Evolutionary conservation across 2,113 vertebrate genomes (phyloP), one percentile per base, ranked within the genome.

Genomic region (Pomatorhinus ruficollis): DNA sequence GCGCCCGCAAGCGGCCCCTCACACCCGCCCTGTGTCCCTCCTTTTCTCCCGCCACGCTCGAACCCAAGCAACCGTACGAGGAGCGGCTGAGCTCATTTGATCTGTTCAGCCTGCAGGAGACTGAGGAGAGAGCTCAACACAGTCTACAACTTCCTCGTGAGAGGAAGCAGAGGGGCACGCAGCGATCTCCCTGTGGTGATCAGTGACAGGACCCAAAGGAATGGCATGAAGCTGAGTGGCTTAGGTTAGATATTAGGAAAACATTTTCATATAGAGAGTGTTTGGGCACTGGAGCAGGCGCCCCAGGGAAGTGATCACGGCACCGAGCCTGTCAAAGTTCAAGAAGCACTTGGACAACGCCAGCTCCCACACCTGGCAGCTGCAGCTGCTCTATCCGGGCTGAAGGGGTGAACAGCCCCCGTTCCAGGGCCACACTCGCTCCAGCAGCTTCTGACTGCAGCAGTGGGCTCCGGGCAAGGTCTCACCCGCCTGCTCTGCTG

Each of bases 351-450:
- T 8, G 40, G 47, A 47, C 11, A 33, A 24, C 4, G 53, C 14
- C 40, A 30, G 40, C 24, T 24, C 35, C 35, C 33, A 1, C 25
- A 5, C 3, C 20, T 6, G 5, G 28, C 5, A 11, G 37, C 37
- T 17, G 18, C 47, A 8, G 53, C 14, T 9, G 52, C 56, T 47
- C 27, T 9, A 0, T 3, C 13, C 2, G 28, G 35, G 8, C 5
- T 33, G 31, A 15, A 24, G 52, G 47, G 9, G 11, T 0, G 3
- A 37, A 9, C 27, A 23, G 11, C 11, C 8, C 1, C 14, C 5
- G 8, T 1, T 3, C 22, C 23, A 2, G 17, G 5, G 23, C 52
- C 61, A 9, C 27, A 12, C 60, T 31, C 31, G 13, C 39, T 45
- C 27, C 54, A 45, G 54, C 72, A 33, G 39, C 63, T 37, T 1